These are phyloP conservation scores for Melanotus villosus DNA, from an alignment of 2,888 invertebrate species.

Conservation along the genomic window DNA sequence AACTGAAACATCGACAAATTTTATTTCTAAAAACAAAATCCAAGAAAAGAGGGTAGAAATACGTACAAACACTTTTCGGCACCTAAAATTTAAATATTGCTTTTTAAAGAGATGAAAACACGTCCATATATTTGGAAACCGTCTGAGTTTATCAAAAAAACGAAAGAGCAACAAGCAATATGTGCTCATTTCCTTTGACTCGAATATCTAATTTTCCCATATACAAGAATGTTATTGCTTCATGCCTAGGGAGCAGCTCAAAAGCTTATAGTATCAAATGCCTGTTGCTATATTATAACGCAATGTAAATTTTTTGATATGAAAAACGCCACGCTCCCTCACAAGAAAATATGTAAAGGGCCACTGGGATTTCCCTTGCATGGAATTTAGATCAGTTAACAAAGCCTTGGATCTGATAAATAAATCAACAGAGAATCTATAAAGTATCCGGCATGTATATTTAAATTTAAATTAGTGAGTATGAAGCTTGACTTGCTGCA, in stretches of 20 bases:
- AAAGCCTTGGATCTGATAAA: too few species aligned
- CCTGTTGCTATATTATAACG: conserved; percentile 28
- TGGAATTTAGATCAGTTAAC: too few species aligned
- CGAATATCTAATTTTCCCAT: conserved; percentile 28
- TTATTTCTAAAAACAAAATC: too few species aligned
- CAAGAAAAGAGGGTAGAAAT: background rate
- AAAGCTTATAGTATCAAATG: conserved; percentile 26
- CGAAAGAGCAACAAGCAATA: conserved; percentile 33
- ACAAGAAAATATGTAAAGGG: too few species aligned
- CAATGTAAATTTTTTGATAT: conserved; percentile 27
- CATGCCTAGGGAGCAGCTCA: conserved; percentile 20
- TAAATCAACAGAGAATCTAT: too few species aligned
- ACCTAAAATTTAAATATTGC: conserved; percentile 21
- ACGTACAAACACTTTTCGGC: background rate
- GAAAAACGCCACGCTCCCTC: too few species aligned
- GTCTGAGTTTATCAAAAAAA: conserved; percentile 19
- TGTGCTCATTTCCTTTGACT: conserved; percentile 26
- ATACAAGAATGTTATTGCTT: conserved; percentile 24
- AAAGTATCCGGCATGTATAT: too few species aligned
- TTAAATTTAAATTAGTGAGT: too few species aligned
- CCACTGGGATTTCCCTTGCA: too few species aligned
- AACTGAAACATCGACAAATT: too few species aligned
- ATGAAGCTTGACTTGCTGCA: too few species aligned
- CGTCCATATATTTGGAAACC: conserved; percentile 11
- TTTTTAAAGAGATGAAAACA: conserved; percentile 11